Conservation (phyloP, 2,113 vertebrate species). For the Dasypus novemcinctus region DNA sequence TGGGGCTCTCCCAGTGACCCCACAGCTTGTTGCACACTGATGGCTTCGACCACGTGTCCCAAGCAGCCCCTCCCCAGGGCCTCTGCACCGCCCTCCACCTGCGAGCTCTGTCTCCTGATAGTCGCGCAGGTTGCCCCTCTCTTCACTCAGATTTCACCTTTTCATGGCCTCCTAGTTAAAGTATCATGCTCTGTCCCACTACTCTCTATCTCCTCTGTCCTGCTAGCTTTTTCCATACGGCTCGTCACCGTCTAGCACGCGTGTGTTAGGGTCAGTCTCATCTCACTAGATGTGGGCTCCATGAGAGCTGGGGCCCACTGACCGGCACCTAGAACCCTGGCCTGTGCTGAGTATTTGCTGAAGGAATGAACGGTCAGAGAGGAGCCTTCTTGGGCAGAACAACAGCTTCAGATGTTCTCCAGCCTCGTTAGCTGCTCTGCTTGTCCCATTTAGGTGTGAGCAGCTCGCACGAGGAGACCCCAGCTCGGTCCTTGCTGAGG, state of each 20-base stretch:
- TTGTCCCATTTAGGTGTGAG: neutral
- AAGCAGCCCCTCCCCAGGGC: neutral
- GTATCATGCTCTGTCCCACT: neutral
- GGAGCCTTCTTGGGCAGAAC: neutral
- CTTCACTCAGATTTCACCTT: neutral
- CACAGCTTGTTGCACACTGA: rapidly evolving
- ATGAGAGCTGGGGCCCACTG: neutral
- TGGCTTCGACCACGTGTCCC: neutral
- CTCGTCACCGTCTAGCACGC: neutral
- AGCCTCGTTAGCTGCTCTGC: neutral
- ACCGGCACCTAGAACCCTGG: neutral
- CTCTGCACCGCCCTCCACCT: neutral
- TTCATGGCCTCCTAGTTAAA: neutral
- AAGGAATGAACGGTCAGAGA: neutral
- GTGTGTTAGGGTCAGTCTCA: neutral
- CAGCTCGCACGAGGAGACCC: neutral
- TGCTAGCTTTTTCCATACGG: neutral
- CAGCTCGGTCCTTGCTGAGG: neutral
- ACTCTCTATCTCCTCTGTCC: neutral
- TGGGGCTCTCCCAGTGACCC: neutral
- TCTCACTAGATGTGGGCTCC: neutral
- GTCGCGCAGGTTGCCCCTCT: neutral
- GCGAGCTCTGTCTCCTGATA: neutral
- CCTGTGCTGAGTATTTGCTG: neutral
- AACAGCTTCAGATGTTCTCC: too few relatives aligned